phyloP scores from a whole-genome alignment of 1,140 invertebrate species.

The Arctopsyche grandis region DNA sequence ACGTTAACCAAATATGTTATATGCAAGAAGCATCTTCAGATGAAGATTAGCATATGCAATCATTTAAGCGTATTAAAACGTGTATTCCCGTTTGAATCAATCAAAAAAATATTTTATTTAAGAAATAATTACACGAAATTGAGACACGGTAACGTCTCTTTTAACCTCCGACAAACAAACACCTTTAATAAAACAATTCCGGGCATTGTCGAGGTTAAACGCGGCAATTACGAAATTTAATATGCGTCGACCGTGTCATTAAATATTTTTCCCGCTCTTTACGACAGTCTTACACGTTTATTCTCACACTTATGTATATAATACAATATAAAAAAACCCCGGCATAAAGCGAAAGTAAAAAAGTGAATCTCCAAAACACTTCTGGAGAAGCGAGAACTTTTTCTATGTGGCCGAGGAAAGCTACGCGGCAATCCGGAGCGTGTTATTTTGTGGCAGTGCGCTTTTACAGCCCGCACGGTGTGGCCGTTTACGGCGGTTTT shows the following conservation, averaged over 20 bases:
- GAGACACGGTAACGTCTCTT: too few species aligned
- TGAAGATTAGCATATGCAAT: too few species aligned
- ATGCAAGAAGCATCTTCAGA: too few species aligned
- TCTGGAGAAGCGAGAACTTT: background rate
- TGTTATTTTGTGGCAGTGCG: background rate
- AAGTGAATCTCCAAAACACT: background rate
- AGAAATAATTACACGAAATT: too few species aligned
- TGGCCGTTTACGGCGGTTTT: slow-evolving; percentile 20
- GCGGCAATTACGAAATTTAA: background rate
- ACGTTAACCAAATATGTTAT: too few species aligned
- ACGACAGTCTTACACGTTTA: background rate
- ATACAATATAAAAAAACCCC: too few species aligned
- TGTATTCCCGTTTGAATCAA: too few species aligned
- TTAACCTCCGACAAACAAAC: too few species aligned
- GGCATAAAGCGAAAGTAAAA: background rate
- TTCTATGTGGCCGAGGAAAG: background rate
- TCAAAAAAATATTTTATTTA: too few species aligned
- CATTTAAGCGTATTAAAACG: too few species aligned
- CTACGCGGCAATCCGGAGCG: background rate
- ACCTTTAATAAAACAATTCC: too few species aligned
- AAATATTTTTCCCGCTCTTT: background rate
- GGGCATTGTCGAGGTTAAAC: background rate
- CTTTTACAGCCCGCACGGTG: background rate
- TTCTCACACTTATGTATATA: background rate
- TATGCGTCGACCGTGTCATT: background rate